Evolutionary conservation across 1,140 invertebrate genomes (phyloP).

Genomic region (Dendroctonus ponderosae): DNA sequence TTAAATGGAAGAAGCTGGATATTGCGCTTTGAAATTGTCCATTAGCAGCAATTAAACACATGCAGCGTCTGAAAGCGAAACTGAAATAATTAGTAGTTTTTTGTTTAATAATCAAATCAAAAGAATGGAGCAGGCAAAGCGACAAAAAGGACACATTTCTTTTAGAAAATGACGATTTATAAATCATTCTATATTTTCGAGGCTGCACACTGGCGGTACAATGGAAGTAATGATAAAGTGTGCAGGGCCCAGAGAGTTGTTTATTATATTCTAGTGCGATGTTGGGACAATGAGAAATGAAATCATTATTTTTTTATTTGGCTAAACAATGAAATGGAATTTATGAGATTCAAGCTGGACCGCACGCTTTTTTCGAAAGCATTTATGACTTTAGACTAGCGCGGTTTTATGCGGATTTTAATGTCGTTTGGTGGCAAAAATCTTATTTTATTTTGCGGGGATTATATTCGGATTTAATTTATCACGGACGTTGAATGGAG

Average conservation of each 20-base stretch:
- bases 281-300: constrained; percentile 41
- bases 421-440: constrained; percentile 6
- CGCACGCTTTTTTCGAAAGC: constrained; percentile 27
- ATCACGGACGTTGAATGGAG: neutral
- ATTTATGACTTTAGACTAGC: constrained; percentile 27
- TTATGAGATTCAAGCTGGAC: constrained; percentile 25
- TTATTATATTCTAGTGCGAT: constrained; percentile 43
- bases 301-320: constrained; percentile 35
- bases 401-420: constrained; percentile 25
- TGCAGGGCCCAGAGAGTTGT: constrained; percentile 36
- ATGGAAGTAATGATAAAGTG: constrained; percentile 42
- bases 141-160: constrained; percentile 28
- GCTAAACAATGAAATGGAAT: constrained; percentile 29
- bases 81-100: too few species aligned
- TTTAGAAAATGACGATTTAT: constrained; percentile 41
- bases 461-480: constrained; percentile 4
- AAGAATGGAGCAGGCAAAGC: constrained; percentile 2
- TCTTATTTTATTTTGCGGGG: constrained; percentile 10
- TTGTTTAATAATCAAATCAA: too few species aligned
- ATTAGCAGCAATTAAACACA: neutral
- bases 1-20: constrained; percentile 14
- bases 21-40: neutral
- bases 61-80: too few species aligned
- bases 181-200: constrained; percentile 44
- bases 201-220: constrained; percentile 37